A percentile compares a stretch with the other conserved stretches of the same genome.
Conservation (phyloP, 2,113 vertebrate genomes). For the Myiopsitta monachus region DNA sequence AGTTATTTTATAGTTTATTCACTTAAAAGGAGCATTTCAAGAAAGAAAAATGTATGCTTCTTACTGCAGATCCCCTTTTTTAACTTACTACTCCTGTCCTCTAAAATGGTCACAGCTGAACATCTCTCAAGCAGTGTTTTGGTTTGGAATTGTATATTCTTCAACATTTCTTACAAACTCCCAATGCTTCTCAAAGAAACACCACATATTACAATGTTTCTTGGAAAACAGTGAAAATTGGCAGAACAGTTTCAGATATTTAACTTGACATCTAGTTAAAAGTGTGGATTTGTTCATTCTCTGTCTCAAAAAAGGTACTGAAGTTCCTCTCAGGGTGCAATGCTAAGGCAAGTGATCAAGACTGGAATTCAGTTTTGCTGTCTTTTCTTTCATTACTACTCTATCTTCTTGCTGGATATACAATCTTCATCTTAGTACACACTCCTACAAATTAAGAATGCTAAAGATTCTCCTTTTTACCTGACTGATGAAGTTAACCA, state of each 20-base stretch:
- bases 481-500: not conserved
- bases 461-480: not conserved
- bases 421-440: not conserved
- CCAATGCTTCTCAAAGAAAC: not conserved
- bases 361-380: not conserved
- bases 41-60: not conserved
- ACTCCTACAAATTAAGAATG: not conserved
- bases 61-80: not conserved
- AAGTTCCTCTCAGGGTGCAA: not conserved
- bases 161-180: not conserved
- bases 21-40: not conserved
- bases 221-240: not conserved
- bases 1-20: not conserved
- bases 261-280: not conserved
- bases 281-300: not conserved
- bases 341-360: not conserved
- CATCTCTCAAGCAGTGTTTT: not conserved
- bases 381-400: not conserved
- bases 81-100: not conserved
- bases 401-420: not conserved
- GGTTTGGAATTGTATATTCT: not conserved
- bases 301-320: not conserved
- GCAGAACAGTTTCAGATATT: not conserved
- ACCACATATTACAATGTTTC: not conserved
- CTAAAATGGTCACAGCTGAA: not conserved